These are phyloP conservation scores for Smutsia temminckii DNA, from an alignment of 2,797 vertebrate species.

Conservation along the genomic window DNA sequence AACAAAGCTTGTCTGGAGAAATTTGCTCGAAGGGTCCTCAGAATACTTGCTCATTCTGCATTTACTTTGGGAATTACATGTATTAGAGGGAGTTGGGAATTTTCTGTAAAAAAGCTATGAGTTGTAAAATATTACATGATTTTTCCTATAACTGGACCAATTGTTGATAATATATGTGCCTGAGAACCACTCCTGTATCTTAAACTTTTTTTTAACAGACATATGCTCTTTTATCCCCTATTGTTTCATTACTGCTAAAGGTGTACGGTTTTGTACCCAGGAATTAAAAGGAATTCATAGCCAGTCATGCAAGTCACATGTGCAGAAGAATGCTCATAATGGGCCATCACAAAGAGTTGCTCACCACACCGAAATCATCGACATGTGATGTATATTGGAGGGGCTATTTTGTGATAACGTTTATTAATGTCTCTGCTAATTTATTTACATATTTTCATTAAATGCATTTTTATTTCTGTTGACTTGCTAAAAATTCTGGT, in stretches of 20 bases:
- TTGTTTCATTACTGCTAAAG: constrained; percentile 38
- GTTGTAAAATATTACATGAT: constrained; percentile 22
- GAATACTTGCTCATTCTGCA: not conserved
- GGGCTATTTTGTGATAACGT: not conserved
- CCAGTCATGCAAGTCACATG: constrained; percentile 28
- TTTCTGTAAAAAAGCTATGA: constrained; percentile 41
- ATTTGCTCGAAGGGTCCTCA: constrained; percentile 52
- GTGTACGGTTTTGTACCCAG: not conserved
- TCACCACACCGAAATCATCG: not conserved
- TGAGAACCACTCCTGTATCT: not conserved
- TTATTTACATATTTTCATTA: constrained; percentile 15
- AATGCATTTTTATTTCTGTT: constrained; percentile 38
- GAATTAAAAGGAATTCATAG: constrained; percentile 44
- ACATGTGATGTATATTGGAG: not conserved
- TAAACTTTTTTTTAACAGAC: not conserved
- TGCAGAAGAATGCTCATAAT: not conserved
- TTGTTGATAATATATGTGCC: not conserved
- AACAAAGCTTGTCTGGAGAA: constrained; percentile 51
- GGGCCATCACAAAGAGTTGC: not conserved
- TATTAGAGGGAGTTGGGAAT: constrained; percentile 30
- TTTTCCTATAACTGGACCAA: constrained; percentile 3
- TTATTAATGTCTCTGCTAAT: not conserved
- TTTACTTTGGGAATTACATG: constrained; percentile 60
- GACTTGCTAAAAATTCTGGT: not conserved
- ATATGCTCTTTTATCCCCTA: not conserved